Conservation (phyloP, 2,113 vertebrate genomes). For the Ardeotis arabs region DNA sequence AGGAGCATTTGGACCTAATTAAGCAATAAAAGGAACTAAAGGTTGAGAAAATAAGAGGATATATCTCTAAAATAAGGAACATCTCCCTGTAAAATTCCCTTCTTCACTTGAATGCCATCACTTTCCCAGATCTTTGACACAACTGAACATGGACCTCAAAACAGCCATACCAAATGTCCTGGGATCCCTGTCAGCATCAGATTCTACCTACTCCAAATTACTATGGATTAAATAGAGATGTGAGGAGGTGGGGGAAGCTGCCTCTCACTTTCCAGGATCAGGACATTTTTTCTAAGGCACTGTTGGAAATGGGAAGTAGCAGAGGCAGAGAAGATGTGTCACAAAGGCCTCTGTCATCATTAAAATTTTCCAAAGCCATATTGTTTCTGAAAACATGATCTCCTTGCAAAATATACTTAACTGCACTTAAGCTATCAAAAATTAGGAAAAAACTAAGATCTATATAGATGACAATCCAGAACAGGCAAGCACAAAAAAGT, state of each 20-base stretch:
- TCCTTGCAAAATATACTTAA: neutral
- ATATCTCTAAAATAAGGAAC: slow-evolving; percentile 34
- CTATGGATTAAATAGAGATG: neutral
- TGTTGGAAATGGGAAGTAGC: neutral
- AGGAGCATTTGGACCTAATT: slow-evolving; percentile 70
- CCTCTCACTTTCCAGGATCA: neutral
- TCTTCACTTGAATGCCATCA: neutral
- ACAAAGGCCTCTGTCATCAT: neutral
- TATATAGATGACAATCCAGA: neutral
- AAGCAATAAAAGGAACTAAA: slow-evolving; percentile 11
- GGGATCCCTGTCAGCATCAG: neutral
- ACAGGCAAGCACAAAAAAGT: neutral
- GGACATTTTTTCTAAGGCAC: neutral
- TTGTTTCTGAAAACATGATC: neutral
- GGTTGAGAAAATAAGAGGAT: neutral
- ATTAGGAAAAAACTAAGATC: neutral
- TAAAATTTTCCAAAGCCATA: neutral
- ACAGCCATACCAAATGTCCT: neutral
- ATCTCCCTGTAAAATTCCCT: neutral
- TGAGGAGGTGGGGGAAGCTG: neutral
- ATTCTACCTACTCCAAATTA: neutral
- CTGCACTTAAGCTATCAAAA: neutral
- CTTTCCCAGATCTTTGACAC: neutral
- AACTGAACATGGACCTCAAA: neutral
- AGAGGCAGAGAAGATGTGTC: neutral